phyloP scores from a whole-genome alignment of 2,113 vertebrate genomes.

The Barbus barbus region DNA sequence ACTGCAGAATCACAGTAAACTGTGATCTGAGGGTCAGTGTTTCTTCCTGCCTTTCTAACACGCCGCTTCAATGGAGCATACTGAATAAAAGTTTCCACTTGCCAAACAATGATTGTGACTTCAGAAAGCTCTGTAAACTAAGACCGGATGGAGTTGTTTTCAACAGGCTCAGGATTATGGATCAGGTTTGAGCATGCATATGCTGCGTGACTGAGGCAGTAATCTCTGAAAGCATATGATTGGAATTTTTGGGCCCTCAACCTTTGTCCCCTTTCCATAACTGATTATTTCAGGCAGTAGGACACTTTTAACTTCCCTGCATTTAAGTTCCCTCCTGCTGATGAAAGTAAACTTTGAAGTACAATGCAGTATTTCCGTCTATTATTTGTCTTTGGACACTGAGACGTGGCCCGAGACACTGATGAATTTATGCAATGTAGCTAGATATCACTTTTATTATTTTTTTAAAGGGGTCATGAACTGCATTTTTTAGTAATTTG shows the following conservation, averaged over 20 bases:
- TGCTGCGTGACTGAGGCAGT: conserved; percentile 35
- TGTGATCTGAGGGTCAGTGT: conserved; percentile 51
- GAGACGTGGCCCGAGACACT: neutral
- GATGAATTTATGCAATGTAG: neutral
- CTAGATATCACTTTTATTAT: too few relatives aligned
- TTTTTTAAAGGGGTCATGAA: too few relatives aligned
- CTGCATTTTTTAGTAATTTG: too few relatives aligned
- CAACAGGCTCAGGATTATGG: conserved; percentile 37
- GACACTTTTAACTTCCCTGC: neutral
- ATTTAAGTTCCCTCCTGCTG: neutral
- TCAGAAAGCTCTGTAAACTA: conserved; percentile 6
- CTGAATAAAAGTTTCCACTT: conserved; percentile 50
- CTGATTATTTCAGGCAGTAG: conserved; percentile 24
- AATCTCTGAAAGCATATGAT: conserved; percentile 49
- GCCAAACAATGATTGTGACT: conserved; percentile 47
- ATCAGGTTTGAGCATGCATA: conserved; percentile 50
- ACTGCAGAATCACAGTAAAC: conserved; percentile 37
- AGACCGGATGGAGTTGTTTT: conserved; percentile 28
- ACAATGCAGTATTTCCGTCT: neutral
- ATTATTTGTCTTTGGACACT: neutral
- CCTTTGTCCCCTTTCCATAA: conserved; percentile 30
- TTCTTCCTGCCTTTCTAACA: conserved; percentile 59
- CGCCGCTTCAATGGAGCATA: neutral
- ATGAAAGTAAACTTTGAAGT: neutral
- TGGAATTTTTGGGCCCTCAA: conserved; percentile 40